Base-by-base conservation (phyloP, 1,140 invertebrate genomes). In the Cataglyphis hispanica region DNA sequence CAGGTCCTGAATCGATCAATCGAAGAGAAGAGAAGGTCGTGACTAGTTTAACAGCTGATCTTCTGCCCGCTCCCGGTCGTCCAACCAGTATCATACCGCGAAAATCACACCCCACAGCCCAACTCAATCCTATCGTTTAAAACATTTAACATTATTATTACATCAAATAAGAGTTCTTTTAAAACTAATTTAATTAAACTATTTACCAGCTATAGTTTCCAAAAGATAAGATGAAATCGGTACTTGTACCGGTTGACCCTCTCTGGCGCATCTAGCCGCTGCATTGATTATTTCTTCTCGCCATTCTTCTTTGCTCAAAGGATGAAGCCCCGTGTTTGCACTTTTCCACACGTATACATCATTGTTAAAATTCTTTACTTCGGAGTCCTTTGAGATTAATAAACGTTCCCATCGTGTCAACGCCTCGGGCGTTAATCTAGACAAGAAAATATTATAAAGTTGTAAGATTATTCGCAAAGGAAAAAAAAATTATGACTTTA, bases 11-110 rank as follows among this genome's bases (percentile, higher is more conserved):
- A n/a, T 93, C 92, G 0, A 98, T 94, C 8, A 98, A 91, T 77
- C 96, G 96, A 69, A 97, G 96, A 63, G 97, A 96, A 69, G 98
- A 97, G 91, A 98, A 95, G 64, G 96, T 95, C 11, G 98, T 96
- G 6, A 98, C 96, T 11, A 99, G 95, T 89, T 96, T 96, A 5
- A 97, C 95, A 1, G 98, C 96, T 22, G 98, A 97, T 87, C 97
- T 96, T 58, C 98, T 95, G 11, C 98, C 98, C 64, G 97, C 96
- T 7, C 98, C 98, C 60, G 97, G 96, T 88, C 96, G 95, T 10
- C 98, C 98, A 25, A 97, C 95, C 67, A 99, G 92, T 11, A 99
- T 93, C 37, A 98, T 89, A 4, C 95, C 95, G 6, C 90, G 87
- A 43, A 92, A 86, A 63, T 90, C 88, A 7, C 89, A 91, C 22